These are phyloP conservation scores for Papilio elwesi DNA, from an alignment of 2,888 invertebrate species.

Conservation along the genomic window DNA sequence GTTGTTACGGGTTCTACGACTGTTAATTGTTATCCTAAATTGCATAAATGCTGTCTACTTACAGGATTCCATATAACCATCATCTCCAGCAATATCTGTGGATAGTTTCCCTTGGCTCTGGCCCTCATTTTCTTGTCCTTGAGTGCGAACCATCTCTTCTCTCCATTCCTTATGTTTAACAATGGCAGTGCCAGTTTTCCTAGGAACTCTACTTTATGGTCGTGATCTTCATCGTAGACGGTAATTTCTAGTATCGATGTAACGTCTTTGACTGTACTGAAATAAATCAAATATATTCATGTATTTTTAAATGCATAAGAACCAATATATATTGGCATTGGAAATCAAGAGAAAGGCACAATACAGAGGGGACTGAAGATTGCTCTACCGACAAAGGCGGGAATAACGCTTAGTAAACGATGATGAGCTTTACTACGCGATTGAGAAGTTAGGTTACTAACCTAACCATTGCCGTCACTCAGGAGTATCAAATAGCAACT, in stretches of 20 bases:
- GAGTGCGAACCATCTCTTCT: slow-evolving; percentile 97
- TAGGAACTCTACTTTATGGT: slow-evolving; percentile 98
- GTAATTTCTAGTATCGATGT: slow-evolving; percentile 97
- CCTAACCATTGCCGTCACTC: no score
- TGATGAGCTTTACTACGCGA: no score
- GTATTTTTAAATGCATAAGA: slow-evolving; percentile 6
- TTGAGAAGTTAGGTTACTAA: background rate
- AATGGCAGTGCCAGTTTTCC: slow-evolving; percentile 96
- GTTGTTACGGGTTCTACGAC: background rate
- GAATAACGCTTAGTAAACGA: no score
- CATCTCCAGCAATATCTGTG: slow-evolving; percentile 96
- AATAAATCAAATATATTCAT: slow-evolving; percentile 48
- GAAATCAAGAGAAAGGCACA: no score
- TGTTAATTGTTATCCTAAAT: background rate
- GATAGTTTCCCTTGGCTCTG: slow-evolving; percentile 95
- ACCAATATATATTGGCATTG: no score
- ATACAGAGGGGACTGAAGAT: no score
- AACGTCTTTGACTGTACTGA: slow-evolving; percentile 96
- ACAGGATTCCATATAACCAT: slow-evolving; percentile 96
- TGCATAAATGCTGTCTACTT: slow-evolving; percentile 55
- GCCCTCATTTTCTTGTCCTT: slow-evolving; percentile 97
- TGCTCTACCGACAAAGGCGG: no score
- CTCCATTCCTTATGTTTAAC: slow-evolving; percentile 93
- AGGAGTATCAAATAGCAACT: no score
- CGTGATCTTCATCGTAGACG: slow-evolving; percentile 98